Conservation (phyloP, 2,888 invertebrate species). For the Leptothorax acervorum region DNA sequence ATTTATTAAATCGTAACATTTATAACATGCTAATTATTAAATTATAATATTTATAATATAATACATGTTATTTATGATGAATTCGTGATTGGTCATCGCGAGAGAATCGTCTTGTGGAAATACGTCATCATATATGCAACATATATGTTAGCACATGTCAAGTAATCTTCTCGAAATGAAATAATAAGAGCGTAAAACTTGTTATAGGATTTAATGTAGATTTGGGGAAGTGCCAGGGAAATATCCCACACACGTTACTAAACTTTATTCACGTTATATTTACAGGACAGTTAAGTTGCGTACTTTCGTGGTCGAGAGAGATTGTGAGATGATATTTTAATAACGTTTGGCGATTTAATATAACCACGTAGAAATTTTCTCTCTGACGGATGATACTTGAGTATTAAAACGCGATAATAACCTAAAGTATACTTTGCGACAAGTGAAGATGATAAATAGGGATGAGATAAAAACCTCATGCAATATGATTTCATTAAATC, state of each 20-base stretch:
- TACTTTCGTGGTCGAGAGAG: neutral
- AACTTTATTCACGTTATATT: slow-evolving; percentile 33
- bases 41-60: neutral
- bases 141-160: neutral
- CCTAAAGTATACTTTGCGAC: neutral
- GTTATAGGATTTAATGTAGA: slow-evolving; percentile 11
- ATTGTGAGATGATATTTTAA: slow-evolving; percentile 36
- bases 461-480: neutral
- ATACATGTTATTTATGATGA: neutral
- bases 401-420: neutral
- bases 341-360: slow-evolving; percentile 14
- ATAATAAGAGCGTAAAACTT: slow-evolving; percentile 30
- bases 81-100: slow-evolving; percentile 13
- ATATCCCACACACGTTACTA: slow-evolving; percentile 14
- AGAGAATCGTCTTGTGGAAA: slow-evolving; percentile 54
- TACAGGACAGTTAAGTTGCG: slow-evolving; percentile 6
- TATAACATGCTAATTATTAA: neutral
- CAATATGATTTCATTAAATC: neutral
- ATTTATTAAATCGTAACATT: neutral
- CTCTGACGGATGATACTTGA: neutral
- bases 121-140: slow-evolving; percentile 30
- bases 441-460: neutral
- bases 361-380: neutral
- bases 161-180: slow-evolving; percentile 8
- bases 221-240: slow-evolving; percentile 28